Evolutionary conservation across 2,888 invertebrate genomes (phyloP).

Genomic region (Incurvaria masculella): DNA sequence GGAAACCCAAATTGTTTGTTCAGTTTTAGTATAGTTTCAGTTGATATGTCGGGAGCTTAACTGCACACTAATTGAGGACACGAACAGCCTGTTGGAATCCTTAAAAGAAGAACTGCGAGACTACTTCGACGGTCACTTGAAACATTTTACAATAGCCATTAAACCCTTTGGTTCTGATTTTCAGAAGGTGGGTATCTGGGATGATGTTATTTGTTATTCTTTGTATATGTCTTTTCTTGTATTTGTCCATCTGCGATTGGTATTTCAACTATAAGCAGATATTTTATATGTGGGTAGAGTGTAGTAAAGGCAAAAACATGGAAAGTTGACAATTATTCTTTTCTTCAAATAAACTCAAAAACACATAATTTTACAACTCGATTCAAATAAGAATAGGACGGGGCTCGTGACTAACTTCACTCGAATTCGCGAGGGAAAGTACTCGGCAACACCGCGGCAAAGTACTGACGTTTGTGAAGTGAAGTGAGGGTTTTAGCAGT

Average conservation of each 20-base stretch:
- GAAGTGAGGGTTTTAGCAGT: too few relatives aligned
- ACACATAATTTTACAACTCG: background rate
- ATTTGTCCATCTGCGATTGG: too few relatives aligned
- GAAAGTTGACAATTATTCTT: background rate
- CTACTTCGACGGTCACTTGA: slow-evolving; percentile 23
- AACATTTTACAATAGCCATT: slow-evolving; percentile 33
- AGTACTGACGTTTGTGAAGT: too few relatives aligned
- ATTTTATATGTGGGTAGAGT: background rate
- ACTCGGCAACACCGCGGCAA: too few relatives aligned
- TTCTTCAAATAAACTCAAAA: background rate
- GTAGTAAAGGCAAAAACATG: background rate
- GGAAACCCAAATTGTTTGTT: too few relatives aligned
- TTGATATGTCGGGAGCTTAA: too few relatives aligned
- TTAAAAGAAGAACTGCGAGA: slow-evolving; percentile 12
- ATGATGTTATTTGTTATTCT: background rate
- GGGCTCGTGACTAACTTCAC: too few relatives aligned
- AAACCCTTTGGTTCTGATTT: slow-evolving; percentile 40
- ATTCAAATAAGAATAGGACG: too few relatives aligned
- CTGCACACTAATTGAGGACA: too few relatives aligned
- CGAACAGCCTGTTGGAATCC: background rate
- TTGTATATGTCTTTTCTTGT: background rate
- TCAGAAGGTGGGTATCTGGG: slow-evolving; percentile 31
- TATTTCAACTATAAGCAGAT: background rate
- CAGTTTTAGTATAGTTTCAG: too few relatives aligned
- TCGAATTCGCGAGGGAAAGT: too few relatives aligned